Conservation (phyloP, 2,888 invertebrate species). For the Galeopsomyia nigrocyanea region DNA sequence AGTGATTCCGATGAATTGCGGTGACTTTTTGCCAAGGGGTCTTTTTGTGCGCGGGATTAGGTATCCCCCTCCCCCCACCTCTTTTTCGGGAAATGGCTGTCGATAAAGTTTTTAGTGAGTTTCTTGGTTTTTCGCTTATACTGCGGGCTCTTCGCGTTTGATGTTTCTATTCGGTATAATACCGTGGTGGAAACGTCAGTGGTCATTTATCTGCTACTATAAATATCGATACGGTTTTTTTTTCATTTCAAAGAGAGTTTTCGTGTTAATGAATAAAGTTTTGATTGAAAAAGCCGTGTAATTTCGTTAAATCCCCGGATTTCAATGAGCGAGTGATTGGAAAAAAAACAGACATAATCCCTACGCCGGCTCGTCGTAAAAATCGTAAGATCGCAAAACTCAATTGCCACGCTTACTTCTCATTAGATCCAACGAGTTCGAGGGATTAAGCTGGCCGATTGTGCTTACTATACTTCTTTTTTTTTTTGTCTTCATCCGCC, state of each 20-base stretch:
- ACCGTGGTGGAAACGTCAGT: neutral
- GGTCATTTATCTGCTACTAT: neutral
- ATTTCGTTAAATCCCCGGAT: too few species aligned
- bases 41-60: conserved; percentile 21
- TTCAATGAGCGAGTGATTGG: neutral
- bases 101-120: conserved; percentile 3
- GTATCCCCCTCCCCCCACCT: conserved; percentile 8
- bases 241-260: neutral
- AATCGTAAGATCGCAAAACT: conserved; percentile 42
- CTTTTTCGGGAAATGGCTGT: conserved; percentile 9
- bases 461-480: conserved; percentile 13
- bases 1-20: conserved; percentile 27
- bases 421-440: conserved; percentile 37
- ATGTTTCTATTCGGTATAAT: neutral
- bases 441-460: conserved; percentile 40
- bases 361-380: conserved; percentile 3
- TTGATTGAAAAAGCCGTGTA: neutral
- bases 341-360: conserved; percentile 14
- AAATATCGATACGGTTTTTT: neutral
- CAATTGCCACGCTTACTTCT: conserved; percentile 34
- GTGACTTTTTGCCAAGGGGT: neutral
- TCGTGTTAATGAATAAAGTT: neutral
- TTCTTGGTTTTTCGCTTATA: conserved; percentile 9
- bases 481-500: conserved; percentile 20
- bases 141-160: neutral